Evolutionary conservation across 1,140 invertebrate genomes (phyloP).

Genomic region (Linepithema humile): DNA sequence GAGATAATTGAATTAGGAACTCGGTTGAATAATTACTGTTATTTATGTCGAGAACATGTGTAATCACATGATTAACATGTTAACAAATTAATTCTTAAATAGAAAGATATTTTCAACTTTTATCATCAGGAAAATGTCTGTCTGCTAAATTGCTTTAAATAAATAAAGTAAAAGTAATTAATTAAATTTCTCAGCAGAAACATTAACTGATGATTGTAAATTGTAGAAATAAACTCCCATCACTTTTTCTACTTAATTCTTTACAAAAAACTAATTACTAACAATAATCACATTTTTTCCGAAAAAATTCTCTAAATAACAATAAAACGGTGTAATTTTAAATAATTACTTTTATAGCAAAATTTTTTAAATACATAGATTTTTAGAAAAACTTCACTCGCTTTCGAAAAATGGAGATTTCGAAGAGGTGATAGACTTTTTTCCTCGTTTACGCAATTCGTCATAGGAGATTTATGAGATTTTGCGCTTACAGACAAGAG

Average conservation of each 20-base stretch:
- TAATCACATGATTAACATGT: too few relatives aligned
- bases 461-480: slow-evolving; percentile 3
- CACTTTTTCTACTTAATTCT: too few relatives aligned
- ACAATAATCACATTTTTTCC: not conserved
- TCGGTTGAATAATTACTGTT: slow-evolving; percentile 8
- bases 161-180: not conserved
- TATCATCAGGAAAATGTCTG: not conserved
- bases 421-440: too few relatives aligned
- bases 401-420: not conserved
- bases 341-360: not conserved
- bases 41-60: not conserved
- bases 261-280: not conserved
- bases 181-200: not conserved
- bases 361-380: too few relatives aligned
- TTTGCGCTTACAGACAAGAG: not conserved
- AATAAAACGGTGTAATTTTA: too few relatives aligned
- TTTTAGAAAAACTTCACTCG: too few relatives aligned
- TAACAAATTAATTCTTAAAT: too few relatives aligned
- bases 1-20: slow-evolving; percentile 22
- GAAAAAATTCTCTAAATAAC: not conserved
- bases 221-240: not conserved
- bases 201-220: not conserved
- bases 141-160: not conserved
- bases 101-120: not conserved
- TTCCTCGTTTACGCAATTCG: not conserved